These are phyloP conservation scores for Colaptes auratus DNA, from an alignment of 2,113 vertebrate species.

Conservation along the genomic window DNA sequence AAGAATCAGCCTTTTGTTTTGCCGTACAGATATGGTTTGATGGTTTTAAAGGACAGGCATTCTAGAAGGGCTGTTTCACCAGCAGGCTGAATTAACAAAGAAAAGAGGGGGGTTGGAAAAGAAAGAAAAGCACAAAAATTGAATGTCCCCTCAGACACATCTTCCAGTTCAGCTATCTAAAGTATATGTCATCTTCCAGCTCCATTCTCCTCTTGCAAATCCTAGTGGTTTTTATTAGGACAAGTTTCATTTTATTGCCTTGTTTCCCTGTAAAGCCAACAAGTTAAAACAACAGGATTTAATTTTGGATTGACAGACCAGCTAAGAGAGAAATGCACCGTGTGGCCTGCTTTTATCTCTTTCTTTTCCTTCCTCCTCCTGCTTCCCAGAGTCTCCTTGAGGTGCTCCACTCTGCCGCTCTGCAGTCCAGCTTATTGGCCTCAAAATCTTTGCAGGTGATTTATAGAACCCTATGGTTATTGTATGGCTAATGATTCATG, in stretches of 20 bases:
- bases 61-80: neutral
- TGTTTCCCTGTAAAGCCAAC: constrained; percentile 59
- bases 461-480: constrained; percentile 55
- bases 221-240: constrained; percentile 33
- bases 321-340: neutral
- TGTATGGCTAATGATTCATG: constrained; percentile 67
- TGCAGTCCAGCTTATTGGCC: neutral
- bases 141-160: neutral
- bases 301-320: constrained; percentile 47
- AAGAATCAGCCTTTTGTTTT: neutral
- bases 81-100: constrained; percentile 26
- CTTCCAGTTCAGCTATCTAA: neutral
- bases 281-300: constrained; percentile 68
- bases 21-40: neutral
- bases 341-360: neutral
- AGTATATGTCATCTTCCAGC: neutral
- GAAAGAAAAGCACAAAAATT: neutral
- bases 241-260: constrained; percentile 54
- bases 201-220: neutral
- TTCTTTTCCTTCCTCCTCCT: neutral
- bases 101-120: neutral
- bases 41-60: constrained; percentile 42
- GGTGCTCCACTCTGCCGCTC: constrained; percentile 25
- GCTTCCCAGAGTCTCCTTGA: neutral
- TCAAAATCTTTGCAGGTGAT: constrained; percentile 57